Evolutionary conservation across 2,113 vertebrate species (phyloP).

Genomic region (Erythrocebus patas): DNA sequence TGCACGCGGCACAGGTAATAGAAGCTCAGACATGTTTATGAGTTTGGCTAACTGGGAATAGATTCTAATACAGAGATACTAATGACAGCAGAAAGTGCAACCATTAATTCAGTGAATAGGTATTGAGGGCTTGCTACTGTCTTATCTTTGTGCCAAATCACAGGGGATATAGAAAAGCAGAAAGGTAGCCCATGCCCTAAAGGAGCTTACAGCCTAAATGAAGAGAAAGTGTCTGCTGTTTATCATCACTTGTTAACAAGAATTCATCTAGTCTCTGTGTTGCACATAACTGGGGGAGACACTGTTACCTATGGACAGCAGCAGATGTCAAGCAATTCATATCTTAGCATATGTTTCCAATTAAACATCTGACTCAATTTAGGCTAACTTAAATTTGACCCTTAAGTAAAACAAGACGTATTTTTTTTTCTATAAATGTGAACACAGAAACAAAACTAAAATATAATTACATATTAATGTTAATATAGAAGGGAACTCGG

Average conservation of each 20-base stretch:
- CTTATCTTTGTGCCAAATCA: not conserved
- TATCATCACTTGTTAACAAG: not conserved
- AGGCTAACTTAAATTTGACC: not conserved
- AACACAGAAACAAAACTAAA: not conserved
- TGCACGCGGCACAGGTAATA: constrained; percentile 96
- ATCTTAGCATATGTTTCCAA: not conserved
- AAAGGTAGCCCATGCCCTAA: not conserved
- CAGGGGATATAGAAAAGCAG: not conserved
- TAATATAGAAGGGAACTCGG: not conserved
- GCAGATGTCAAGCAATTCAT: not conserved
- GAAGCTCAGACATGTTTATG: not conserved
- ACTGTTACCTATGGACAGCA: not conserved
- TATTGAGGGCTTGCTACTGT: not conserved
- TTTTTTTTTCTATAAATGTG: not conserved
- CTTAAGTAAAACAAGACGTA: not conserved
- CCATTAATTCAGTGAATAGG: no score
- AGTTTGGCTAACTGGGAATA: not conserved
- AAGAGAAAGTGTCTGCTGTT: not conserved
- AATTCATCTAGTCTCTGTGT: not conserved
- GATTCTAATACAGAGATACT: not conserved
- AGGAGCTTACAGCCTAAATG: not conserved
- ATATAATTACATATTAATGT: not conserved
- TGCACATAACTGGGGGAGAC: not conserved
- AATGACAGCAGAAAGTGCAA: not conserved
- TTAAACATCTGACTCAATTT: not conserved